Base-by-base conservation (phyloP, 64 coral and sea anemone species). In the Acropora yongei region DNA sequence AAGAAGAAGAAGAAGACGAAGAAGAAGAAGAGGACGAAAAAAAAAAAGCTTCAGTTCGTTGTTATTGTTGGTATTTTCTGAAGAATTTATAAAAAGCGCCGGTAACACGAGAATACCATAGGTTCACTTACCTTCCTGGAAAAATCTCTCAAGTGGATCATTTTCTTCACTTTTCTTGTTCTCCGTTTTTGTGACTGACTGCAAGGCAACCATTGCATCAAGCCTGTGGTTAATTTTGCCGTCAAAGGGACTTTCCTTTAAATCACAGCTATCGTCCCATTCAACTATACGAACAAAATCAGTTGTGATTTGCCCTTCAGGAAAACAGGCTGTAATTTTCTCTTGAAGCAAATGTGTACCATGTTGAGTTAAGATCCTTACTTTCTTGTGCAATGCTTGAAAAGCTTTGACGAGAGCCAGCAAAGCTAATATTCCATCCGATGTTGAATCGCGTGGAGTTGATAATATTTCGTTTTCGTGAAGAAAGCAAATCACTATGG, bases 141-240 rank as follows among this genome's bases (percentile, higher is more conserved):
- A 85, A 30, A 85, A 85, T 49, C 1, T 48, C 17, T 85, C 63
- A 61, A 85, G 63, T 1, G 58, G 58, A 6, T 55, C 51, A 5
- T 50, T 41, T 47, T 3, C 44, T 71, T 71, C 14, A 39, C 16
- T 49, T 44, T 13, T 65, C n/a, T 49, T 46, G 17, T 85, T 47
- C 16, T 48, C 44, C 20, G 61, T 68, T 8, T 49, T 12, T 72
- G 11, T 85, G 43, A 44, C 65, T 11, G 8, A 17, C 39, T 72
- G 41, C 3, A 85, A 39, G 9, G 60, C 82, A 47, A 85, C 47
- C 45, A 85, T 49, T 20, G 82, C 12, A 9, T 85, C 82, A 47
- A 85, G 82, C n/a, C 45, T 85, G 63, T 69, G 82, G 72, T 72
- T 47, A 14, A 85, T 49, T 48, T 85, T 47, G 42, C 41, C 82